Evolutionary conservation across 1,140 invertebrate genomes (phyloP).

Genomic region (Drosophila persimilis): DNA sequence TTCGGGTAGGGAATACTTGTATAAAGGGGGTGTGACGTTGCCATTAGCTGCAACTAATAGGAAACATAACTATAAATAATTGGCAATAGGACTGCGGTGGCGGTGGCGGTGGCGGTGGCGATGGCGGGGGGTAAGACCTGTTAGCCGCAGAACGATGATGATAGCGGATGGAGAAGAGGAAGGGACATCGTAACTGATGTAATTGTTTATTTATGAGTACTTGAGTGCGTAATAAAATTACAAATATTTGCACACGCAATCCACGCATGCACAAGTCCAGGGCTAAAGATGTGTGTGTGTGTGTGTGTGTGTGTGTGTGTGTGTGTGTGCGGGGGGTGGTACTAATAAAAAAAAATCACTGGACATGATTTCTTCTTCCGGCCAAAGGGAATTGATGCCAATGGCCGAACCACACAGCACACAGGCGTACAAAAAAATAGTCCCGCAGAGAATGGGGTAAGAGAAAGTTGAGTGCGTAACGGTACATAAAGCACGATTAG

Average conservation of each 20-base stretch:
- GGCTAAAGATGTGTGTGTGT: constrained; percentile 9
- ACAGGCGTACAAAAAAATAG: constrained; percentile 18
- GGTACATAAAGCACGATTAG: constrained; percentile 82
- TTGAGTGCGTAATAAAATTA: constrained; percentile 82
- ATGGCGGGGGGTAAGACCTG: constrained; percentile 2
- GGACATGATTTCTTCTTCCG: constrained; percentile 62
- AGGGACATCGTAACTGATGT: constrained; percentile 36
- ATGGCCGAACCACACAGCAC: background rate
- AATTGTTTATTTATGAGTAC: constrained; percentile 81
- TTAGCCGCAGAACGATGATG: too few relatives aligned
- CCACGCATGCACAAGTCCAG: constrained; percentile 14
- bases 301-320: constrained; percentile 1
- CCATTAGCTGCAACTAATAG: constrained; percentile 60
- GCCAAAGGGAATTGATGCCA: constrained; percentile 44
- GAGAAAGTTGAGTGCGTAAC: constrained; percentile 73
- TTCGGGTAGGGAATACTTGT: background rate
- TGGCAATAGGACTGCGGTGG: constrained; percentile 58
- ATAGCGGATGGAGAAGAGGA: background rate
- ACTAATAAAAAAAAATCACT: constrained; percentile 70
- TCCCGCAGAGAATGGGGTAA: constrained; percentile 38
- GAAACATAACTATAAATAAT: constrained; percentile 78
- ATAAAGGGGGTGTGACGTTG: constrained; percentile 5
- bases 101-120: constrained; percentile 33
- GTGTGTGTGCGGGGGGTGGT: constrained; percentile 4
- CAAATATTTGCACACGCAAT: constrained; percentile 78